Evolutionary conservation across 2,797 vertebrate species (phyloP), one percentile per base, ranked within the genome.

Genomic region (Acrocephalus scirpaceus): DNA sequence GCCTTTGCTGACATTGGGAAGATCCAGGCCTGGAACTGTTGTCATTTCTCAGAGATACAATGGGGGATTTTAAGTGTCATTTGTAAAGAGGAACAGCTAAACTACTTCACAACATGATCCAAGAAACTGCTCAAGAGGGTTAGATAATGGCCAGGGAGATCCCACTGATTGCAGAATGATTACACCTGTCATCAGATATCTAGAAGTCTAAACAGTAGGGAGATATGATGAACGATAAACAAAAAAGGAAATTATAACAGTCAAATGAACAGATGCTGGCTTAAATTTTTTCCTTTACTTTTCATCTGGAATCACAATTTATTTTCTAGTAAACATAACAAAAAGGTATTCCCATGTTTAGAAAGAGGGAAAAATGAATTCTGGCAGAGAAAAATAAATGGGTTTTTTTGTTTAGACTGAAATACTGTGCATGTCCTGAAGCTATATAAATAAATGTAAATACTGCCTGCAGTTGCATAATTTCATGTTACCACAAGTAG

Each of bases 301-400:
- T 92, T 80, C 20, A 60, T 16, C 25, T 44, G 25, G 9, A 36
- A 64, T 60, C 2, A 21, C 22, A 57, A 67, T 93, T 94, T 87
- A n/a, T 94, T 94, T 94, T 65, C 64, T 34, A 78, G 54, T 78
- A 65, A 88, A 91, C 64, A 66, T 67, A 95, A 93, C 11, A 87
- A 86, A 53, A 40, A 60, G 11, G 50, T 79, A 30, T 58, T 84
- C 48, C 8, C 58, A 86, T 66, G 11, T 56, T 36, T 73, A 75
- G 25, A 86, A 91, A 73, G 20, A 65, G 40, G 26, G 26, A 22
- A 60, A 94, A 95, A 92, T 83, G 1, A 6, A 81, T 88, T 72
- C 56, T 84, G 45, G 8, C n/a, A 93, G 65, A 85, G 20, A 79
- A 90, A 81, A 94, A 51, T 1, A 85, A 91, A 69, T 30, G 5